Conservation (phyloP, 1,140 invertebrate genomes). For the Pachyrhynchus sulphureomaculatus region DNA sequence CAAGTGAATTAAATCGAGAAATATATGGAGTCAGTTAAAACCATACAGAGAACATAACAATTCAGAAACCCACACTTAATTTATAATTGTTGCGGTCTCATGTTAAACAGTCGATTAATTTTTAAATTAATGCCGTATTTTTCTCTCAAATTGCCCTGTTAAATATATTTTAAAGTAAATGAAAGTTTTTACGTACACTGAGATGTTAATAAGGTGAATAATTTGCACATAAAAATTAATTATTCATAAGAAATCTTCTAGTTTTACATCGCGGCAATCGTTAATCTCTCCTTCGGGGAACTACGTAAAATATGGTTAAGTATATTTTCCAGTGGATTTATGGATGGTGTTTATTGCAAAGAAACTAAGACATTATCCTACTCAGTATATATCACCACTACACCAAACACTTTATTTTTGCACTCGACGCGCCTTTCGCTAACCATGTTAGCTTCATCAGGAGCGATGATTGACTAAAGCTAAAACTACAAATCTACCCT, state of each 20-base stretch:
- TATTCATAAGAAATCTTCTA: slow-evolving; percentile 32
- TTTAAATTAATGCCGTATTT: slow-evolving; percentile 33
- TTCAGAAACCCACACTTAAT: slow-evolving; percentile 14
- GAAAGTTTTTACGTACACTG: slow-evolving; percentile 5
- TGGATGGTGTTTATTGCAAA: too few relatives aligned
- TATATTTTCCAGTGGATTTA: too few relatives aligned
- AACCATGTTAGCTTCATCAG: too few relatives aligned
- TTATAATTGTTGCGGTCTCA: slow-evolving; percentile 11
- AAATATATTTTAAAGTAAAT: slow-evolving; percentile 17
- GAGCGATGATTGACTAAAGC: too few relatives aligned
- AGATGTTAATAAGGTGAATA: slow-evolving; percentile 33
- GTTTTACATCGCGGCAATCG: slow-evolving; percentile 23
- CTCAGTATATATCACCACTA: too few relatives aligned
- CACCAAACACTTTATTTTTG: too few relatives aligned
- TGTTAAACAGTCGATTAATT: slow-evolving; percentile 29
- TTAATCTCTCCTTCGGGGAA: not conserved
- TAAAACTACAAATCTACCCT: too few relatives aligned
- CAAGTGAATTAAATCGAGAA: too few relatives aligned
- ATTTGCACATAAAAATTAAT: slow-evolving; percentile 35
- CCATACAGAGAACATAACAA: not conserved
- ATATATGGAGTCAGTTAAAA: too few relatives aligned
- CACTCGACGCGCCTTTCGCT: too few relatives aligned
- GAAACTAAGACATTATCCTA: too few relatives aligned
- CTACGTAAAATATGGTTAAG: too few relatives aligned
- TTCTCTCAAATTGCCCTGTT: slow-evolving; percentile 24